Evolutionary conservation across 2,888 invertebrate genomes (phyloP), one percentile per base, ranked within the genome.

Genomic region (Scaptomyza parva): DNA sequence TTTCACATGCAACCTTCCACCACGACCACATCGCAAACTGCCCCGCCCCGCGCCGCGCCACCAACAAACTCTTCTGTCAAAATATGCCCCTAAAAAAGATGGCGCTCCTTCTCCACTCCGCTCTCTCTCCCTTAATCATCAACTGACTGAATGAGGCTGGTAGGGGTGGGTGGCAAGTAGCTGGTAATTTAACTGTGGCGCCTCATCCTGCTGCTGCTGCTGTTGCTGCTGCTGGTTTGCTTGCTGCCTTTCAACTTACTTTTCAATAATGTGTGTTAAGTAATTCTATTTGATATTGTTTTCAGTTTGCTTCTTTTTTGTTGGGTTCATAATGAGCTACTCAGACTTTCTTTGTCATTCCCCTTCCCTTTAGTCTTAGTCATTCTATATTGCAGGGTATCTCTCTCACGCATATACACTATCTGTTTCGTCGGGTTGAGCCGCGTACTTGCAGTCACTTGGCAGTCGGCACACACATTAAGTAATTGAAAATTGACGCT

Each of bases 241-340:
- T 33, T 11, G 17, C 20, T 22, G 24, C 37, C 2, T 43, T 40
- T 20, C 45, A 73, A 70, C 70, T 70, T 66, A 69, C 65, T 73
- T 76, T 77, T 67, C 67, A 70, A 77, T 78, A 78, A 78, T 78
- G 64, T 77, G 70, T 60, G 53, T 61, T 51, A 53, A 68, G 78
- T 65, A 65, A 74, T 67, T 77, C 26, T 53, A 67, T 74, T 74
- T 70, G 63, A 73, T 76, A 17, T 76, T 47, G 55, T 48, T 41
- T 9, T 9, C 3, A 5, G 11, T 24, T 55, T 26, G 26, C 53
- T 55, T 17, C 53, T 12, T 65, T 64, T 40, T 28, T 50, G 47
- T 47, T 35, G 39, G 51, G 37, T 57, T 28, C 40, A 22, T 28
- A 12, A 7, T 2, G 17, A 41, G n/a, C n/a, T 51, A n/a, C 35